Percentiles rank a stretch among this genome's conserved stretches.
Evolutionary conservation across 2,113 vertebrate species (phyloP).

Genomic region (Paratilapia polleni): DNA sequence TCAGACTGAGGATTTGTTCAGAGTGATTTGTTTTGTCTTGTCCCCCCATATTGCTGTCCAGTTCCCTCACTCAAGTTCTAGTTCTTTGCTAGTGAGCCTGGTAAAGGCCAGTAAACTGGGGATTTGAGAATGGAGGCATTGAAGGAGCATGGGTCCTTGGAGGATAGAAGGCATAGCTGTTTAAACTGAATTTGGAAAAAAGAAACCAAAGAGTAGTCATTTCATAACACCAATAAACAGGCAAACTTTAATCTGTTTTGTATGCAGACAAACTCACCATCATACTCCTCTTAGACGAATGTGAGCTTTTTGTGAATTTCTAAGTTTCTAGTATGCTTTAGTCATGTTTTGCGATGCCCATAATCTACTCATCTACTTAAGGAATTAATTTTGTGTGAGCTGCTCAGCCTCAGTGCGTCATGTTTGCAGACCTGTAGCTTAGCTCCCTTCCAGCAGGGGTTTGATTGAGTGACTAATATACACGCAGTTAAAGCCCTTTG

Average conservation of each 20-base stretch:
- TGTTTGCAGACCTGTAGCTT: constrained; percentile 53
- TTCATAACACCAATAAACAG: neutral
- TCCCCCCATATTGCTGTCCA: constrained; percentile 25
- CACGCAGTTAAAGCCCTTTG: constrained; percentile 35
- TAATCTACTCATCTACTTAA: constrained; percentile 49
- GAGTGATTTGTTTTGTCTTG: constrained; percentile 78
- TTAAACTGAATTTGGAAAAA: neutral
- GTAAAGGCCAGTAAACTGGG: constrained; percentile 37
- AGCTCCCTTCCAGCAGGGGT: constrained; percentile 50
- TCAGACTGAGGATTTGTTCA: constrained; percentile 73
- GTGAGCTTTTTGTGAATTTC: neutral
- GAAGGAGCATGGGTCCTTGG: constrained; percentile 34
- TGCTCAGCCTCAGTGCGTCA: constrained; percentile 41
- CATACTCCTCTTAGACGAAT: neutral
- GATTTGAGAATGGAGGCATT: constrained; percentile 50
- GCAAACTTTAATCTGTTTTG: neutral
- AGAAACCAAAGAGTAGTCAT: neutral
- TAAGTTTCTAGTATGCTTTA: neutral
- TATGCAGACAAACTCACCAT: neutral
- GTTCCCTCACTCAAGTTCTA: constrained; percentile 70
- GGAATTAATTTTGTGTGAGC: constrained; percentile 20
- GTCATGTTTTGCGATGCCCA: constrained; percentile 13
- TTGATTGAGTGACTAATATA: constrained; percentile 64
- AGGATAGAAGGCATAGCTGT: constrained; percentile 23
- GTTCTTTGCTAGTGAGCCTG: constrained; percentile 27